Evolutionary conservation across 92 coral and sea anemone species (phyloP), one percentile per base, ranked within the genome.

Genomic region (Zoanthus sociatus): DNA sequence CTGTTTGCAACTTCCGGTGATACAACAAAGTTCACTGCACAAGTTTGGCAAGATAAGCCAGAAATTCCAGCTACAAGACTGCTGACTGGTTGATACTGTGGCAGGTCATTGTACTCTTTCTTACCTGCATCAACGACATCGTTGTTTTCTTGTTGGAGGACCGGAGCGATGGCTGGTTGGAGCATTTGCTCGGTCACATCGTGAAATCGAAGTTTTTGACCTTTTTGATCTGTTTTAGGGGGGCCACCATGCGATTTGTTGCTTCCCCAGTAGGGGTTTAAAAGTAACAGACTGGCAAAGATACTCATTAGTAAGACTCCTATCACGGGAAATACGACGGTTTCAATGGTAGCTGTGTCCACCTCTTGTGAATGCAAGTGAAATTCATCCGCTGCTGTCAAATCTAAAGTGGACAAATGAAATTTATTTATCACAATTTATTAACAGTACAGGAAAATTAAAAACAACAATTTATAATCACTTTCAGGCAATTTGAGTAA

Each of bases 71-170:
- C 90, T 71, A 85, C 73, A 42, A 87, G 81, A n/a, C 92, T 91
- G 85, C 84, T 89, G 91, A 91, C 73, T 9, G 98, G 98, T 71
- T 92, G 94, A 71, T 89, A 83, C 54, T 94, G 98, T 55, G 99
- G 97, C 15, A 97, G 88, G 46, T 93, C 97, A 32, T 87, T 78
- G 85, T 97, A 97, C 37, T 94, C 93, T 42, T 93, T 91, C 87
- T 68, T 92, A 63, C 95, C 98, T 26, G 98, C 95, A 60, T 97
- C 98, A 4, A 97, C 97, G 48, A 97, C 88, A 87, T 97, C 99
- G 63, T 97, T 97, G 69, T 97, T 94, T 73, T 97, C 98, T 78
- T 97, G 99, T 77, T 97, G 99, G 45, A 97, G 90, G 82, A 97
- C 94, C 30, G 97, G 91, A 48, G 92, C 84, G 12, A 92, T 91